Base-by-base conservation (phyloP, 2,797 vertebrate genomes). In the Euphonia xanthogaster region DNA sequence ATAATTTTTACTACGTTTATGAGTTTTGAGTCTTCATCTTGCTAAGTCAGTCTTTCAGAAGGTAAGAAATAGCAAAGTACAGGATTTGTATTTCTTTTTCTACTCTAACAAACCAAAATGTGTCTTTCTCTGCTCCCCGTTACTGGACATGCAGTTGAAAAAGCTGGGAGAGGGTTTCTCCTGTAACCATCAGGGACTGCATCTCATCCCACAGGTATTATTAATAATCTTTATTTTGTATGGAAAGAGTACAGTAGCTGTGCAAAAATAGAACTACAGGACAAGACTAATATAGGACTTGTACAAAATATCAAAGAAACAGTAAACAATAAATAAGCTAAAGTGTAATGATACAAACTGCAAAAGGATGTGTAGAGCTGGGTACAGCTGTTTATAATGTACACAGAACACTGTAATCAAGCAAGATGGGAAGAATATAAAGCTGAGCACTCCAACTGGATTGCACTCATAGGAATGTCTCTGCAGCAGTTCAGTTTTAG, bases 261-360 rank as follows among this genome's bases (percentile, higher is more conserved):
- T 99, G 99, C 99, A 99, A 99, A 99, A 99, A 99, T 92, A 98
- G 97, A 99, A 99, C 99, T 99, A 99, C 98, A 98, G 95, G 96
- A 97, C 93, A 89, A 96, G 98, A 98, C 98, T 94, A 99, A 98
- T 68, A 95, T 98, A 99, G 98, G 98, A 98, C 98, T 98, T 98
- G 98, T 98, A 99, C 98, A 99, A 98, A 95, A 98, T 98, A 98
- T 97, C 98, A 97, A 98, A 98, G 98, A 98, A 98, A 98, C 95
- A 95, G 98, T 98, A 98, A 99, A 98, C 98, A 99, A 98, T 98
- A 99, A 99, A 99, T 99, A 99, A 99, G 98, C 98, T 98, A 97
- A 98, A 97, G 98, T 98, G 98, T 98, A 98, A 98, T 97, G 96
- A 98, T 98, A 98, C 98, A 98, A 98, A 97, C 98, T 98, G 96